Evolutionary conservation across 1,140 invertebrate genomes (phyloP).

Genomic region (Neodiprion fabricii): DNA sequence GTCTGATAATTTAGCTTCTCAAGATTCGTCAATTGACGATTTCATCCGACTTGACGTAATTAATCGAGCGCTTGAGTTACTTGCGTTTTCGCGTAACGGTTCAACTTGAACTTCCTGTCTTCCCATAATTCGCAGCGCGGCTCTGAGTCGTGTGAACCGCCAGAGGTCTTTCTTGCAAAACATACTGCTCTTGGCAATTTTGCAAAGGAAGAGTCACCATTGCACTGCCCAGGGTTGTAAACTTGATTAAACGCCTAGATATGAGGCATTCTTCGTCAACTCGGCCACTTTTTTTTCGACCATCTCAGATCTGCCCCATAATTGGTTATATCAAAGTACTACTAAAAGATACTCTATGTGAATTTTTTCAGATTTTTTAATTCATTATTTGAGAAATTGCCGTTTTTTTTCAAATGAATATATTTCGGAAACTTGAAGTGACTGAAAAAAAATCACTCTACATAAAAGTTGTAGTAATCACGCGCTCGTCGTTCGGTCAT

Average conservation of each 20-base stretch:
- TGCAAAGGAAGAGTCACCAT: neutral
- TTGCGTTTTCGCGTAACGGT: neutral
- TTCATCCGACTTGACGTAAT: slow-evolving; percentile 1
- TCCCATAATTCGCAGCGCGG: neutral
- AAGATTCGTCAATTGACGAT: slow-evolving; percentile 14
- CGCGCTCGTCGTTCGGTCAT: too few species aligned
- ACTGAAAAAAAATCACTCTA: neutral
- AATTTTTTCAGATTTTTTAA: too few species aligned
- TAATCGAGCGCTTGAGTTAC: neutral
- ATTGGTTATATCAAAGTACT: too few species aligned
- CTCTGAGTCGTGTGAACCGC: neutral
- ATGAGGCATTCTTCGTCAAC: too few species aligned
- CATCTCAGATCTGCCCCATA: too few species aligned
- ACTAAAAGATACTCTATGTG: too few species aligned
- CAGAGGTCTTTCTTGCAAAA: neutral
- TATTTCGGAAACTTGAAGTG: neutral
- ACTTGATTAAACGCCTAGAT: slow-evolving; percentile 34
- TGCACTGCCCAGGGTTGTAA: slow-evolving; percentile 10
- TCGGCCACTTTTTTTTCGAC: too few species aligned
- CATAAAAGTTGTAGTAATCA: too few species aligned
- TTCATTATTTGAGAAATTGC: too few species aligned
- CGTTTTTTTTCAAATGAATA: neutral
- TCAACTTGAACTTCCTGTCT: neutral
- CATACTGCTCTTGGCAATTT: neutral
- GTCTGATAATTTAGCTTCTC: neutral